Conservation (phyloP, 1,140 invertebrate genomes). For the Babylonia areolata region DNA sequence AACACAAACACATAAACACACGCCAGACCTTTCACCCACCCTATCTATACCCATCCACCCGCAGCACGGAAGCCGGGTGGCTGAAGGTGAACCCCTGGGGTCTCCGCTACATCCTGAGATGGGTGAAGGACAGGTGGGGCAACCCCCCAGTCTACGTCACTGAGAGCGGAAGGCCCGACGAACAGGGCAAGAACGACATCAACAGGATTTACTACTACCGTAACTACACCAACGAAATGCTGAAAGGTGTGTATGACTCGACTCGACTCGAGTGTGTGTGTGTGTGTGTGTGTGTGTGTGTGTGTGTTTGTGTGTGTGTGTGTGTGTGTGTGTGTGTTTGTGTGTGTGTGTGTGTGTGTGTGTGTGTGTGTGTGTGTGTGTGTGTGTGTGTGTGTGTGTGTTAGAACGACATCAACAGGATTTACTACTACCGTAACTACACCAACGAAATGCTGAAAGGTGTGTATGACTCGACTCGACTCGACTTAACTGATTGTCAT, state of each 20-base stretch:
- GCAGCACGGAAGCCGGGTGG: conserved; percentile 66
- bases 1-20: too few relatives aligned
- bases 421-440: conserved; percentile 79
- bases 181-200: conserved; percentile 76
- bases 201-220: conserved; percentile 78
- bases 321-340: too few relatives aligned
- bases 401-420: conserved; percentile 78
- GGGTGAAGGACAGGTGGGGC: conserved; percentile 80
- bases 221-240: conserved; percentile 80
- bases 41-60: background rate
- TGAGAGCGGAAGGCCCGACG: conserved; percentile 82
- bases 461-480: too few relatives aligned
- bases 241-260: too few relatives aligned
- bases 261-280: too few relatives aligned
- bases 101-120: conserved; percentile 81
- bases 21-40: too few relatives aligned
- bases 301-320: too few relatives aligned
- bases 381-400: too few relatives aligned
- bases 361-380: too few relatives aligned
- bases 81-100: conserved; percentile 80
- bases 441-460: conserved; percentile 80
- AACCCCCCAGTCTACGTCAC: conserved; percentile 81
- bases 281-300: too few relatives aligned
- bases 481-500: too few relatives aligned
- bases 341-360: too few relatives aligned